Conservation (phyloP, 2,888 invertebrate species). For the Leptopilina drosophilae region DNA sequence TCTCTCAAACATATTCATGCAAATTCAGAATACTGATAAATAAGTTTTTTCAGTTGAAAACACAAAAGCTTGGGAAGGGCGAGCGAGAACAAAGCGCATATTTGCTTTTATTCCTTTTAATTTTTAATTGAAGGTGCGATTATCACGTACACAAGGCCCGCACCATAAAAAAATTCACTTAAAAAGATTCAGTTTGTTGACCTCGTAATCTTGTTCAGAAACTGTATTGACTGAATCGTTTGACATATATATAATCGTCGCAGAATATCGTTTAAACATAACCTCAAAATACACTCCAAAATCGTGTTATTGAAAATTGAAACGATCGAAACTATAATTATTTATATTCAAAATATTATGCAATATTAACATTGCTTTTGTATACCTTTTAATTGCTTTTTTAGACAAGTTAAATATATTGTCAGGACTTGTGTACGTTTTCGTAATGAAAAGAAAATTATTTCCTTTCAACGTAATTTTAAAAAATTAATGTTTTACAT, state of each 20-base stretch:
- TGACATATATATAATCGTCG: too few species aligned
- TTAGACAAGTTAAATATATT: too few species aligned
- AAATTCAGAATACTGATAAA: background rate
- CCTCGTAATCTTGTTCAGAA: conserved; percentile 51
- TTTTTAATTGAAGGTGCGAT: conserved; percentile 82
- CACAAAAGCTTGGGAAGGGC: background rate
- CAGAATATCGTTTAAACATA: background rate
- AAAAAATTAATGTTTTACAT: too few species aligned
- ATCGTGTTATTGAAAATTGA: too few species aligned
- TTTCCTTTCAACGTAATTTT: too few species aligned
- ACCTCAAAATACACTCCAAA: background rate
- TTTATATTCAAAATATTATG: too few species aligned
- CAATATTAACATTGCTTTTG: too few species aligned
- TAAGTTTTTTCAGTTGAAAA: background rate
- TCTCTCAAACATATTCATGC: background rate
- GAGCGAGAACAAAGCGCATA: background rate
- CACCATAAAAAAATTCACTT: conserved; percentile 82
- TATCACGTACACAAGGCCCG: conserved; percentile 81
- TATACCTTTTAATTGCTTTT: too few species aligned
- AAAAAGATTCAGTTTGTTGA: conserved; percentile 82
- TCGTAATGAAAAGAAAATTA: too few species aligned
- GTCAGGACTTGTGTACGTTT: conserved; percentile 18
- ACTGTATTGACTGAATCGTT: conserved; percentile 30
- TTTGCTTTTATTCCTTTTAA: conserved; percentile 80
- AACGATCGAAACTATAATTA: too few species aligned